Evolutionary conservation across 2,888 invertebrate species (phyloP), one percentile per base, ranked within the genome.

Genomic region (Elegia similella): DNA sequence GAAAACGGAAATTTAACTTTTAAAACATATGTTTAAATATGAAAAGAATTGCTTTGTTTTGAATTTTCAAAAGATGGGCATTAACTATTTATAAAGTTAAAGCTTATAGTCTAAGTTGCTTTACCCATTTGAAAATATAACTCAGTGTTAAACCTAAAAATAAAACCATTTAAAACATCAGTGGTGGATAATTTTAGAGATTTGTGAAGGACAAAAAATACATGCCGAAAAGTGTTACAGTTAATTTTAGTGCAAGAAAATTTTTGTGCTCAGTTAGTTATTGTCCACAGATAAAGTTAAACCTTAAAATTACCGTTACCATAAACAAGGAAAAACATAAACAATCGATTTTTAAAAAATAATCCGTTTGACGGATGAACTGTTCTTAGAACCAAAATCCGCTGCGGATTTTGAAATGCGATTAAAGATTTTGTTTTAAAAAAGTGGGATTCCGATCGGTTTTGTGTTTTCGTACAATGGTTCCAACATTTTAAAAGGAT

Each of bases 401-500:
- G 30, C 32, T 15, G 13, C n/a, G 13, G 48, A 48, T 32, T 48
- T 30, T 0, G 48, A 76, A 80, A 76, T 64, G 68, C 71, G 79
- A 78, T 78, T 80, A 78, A 60, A 43, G 42, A 59, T 61, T 46
- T 48, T 32, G 64, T 60, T 60, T 62, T 59, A 61, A 58, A 68
- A 69, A 70, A 65, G 58, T 61, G 62, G 53, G 62, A 60, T 64
- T 63, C 61, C 47, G 6, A 16, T 13, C 43, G 15, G n/a, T 16
- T 43, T 16, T 43, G 43, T 17, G 16, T 43, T 43, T 43, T 43
- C 16, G 66, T 73, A 80, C 79, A 82, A 82, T 67, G 73, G 71
- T 70, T 67, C 66, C 66, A 68, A 74, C 69, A 72, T 75, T 75
- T 78, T 80, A 75, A 82, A 76, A 67, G 74, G 83, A 82, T 84